These are phyloP conservation scores for Noctua comes DNA, from an alignment of 2,888 invertebrate species.

Conservation along the genomic window DNA sequence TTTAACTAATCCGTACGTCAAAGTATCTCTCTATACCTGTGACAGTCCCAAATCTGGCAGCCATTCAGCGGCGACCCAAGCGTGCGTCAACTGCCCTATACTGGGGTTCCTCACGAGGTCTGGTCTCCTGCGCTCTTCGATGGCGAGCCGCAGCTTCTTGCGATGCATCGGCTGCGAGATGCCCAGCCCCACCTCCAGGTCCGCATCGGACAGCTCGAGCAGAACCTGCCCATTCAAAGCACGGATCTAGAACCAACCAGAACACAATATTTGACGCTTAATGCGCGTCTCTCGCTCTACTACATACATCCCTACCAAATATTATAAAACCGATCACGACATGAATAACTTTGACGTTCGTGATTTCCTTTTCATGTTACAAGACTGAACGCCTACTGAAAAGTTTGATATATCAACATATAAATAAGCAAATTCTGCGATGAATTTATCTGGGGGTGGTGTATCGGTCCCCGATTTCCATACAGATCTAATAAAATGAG, in stretches of 20 bases:
- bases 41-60: constrained; percentile 97
- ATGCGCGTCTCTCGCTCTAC: constrained; percentile 83
- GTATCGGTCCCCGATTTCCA: constrained; percentile 79
- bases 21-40: constrained; percentile 86
- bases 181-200: constrained; percentile 97
- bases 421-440: constrained; percentile 77
- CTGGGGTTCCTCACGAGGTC: constrained; percentile 96
- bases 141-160: constrained; percentile 97
- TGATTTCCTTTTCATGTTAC: constrained; percentile 50
- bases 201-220: constrained; percentile 97
- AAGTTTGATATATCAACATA: constrained; percentile 70
- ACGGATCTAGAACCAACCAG: constrained; percentile 92
- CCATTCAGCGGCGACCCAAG: constrained; percentile 98
- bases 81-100: constrained; percentile 96
- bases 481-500: constrained; percentile 83
- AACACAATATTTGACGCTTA: constrained; percentile 90
- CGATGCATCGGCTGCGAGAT: constrained; percentile 97
- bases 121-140: constrained; percentile 97
- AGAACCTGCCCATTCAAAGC: constrained; percentile 95
- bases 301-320: constrained; percentile 58
- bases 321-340: constrained; percentile 18
- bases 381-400: constrained; percentile 47
- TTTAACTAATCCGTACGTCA: not conserved
- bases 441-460: constrained; percentile 77
- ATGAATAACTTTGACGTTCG: constrained; percentile 45